Evolutionary conservation across 1,140 invertebrate species (phyloP).

Genomic region (Cydia pomonella): DNA sequence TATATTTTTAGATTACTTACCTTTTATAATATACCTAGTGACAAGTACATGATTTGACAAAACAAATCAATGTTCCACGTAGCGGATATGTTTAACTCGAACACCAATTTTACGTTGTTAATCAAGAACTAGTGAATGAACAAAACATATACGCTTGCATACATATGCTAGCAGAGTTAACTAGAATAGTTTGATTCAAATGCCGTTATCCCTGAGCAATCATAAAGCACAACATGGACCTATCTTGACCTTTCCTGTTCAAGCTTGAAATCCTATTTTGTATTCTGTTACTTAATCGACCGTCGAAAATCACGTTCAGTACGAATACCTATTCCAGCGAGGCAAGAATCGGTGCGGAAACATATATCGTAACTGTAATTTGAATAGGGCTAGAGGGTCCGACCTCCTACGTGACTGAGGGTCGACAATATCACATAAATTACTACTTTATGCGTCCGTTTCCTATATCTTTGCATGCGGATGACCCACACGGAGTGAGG

Average conservation of each 20-base stretch:
- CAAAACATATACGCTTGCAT: not conserved
- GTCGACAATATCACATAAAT: conserved; percentile 56
- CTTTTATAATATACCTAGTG: too few species aligned
- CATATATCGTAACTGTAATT: conserved; percentile 52
- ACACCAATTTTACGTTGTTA: not conserved
- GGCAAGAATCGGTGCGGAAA: conserved; percentile 41
- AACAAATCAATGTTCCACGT: not conserved
- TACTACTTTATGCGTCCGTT: conserved; percentile 54
- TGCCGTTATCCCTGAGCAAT: not conserved
- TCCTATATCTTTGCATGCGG: conserved; percentile 42
- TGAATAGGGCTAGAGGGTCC: conserved; percentile 52
- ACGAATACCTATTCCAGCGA: conserved; percentile 46
- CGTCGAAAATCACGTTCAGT: conserved; percentile 50
- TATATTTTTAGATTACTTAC: too few species aligned
- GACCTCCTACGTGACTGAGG: conserved; percentile 48
- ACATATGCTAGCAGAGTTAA: not conserved
- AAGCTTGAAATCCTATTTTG: conserved; percentile 41
- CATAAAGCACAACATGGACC: conserved; percentile 15
- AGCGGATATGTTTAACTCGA: not conserved
- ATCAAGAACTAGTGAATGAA: not conserved
- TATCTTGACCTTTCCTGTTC: conserved; percentile 18
- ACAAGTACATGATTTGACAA: not conserved
- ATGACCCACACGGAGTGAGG: conserved; percentile 37
- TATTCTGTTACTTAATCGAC: conserved; percentile 47
- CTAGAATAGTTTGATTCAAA: not conserved